These are phyloP conservation scores for Drosophila tani DNA, from an alignment of 1,140 invertebrate genomes.

Conservation along the genomic window DNA sequence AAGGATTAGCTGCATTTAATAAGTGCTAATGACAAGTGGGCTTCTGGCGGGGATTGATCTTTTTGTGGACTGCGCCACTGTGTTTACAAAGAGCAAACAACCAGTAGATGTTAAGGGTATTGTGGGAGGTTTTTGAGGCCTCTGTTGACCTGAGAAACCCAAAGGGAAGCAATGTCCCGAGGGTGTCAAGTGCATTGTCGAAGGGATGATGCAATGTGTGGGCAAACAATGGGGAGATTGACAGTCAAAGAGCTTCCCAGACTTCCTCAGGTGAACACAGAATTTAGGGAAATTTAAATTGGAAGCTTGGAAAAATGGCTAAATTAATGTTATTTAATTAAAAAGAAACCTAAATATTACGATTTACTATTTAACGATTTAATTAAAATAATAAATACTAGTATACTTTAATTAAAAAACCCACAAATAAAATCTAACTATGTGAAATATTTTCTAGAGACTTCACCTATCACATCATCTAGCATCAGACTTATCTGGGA, in stretches of 20 bases:
- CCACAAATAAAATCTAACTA: background rate
- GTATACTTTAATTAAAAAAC: background rate
- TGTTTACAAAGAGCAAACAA: slow-evolving; percentile 28
- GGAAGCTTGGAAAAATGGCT: too few species aligned
- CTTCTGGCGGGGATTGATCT: slow-evolving; percentile 42
- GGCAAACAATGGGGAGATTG: background rate
- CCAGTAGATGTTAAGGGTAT: slow-evolving; percentile 2
- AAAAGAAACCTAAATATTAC: too few species aligned
- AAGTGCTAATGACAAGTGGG: slow-evolving; percentile 34
- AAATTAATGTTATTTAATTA: too few species aligned
- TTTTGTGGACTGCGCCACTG: background rate
- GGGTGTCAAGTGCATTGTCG: slow-evolving; percentile 15
- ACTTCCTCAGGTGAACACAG: background rate
- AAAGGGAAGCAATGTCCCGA: slow-evolving; percentile 19
- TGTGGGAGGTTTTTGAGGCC: background rate
- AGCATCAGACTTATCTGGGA: slow-evolving; percentile 1
- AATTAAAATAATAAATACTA: too few species aligned
- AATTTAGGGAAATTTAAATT: background rate
- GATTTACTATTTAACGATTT: too few species aligned
- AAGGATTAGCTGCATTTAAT: slow-evolving; percentile 76
- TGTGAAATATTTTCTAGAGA: background rate
- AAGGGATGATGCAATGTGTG: background rate
- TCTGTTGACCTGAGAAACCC: slow-evolving; percentile 52
- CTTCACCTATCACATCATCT: background rate
- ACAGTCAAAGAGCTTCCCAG: accelerated